Base-by-base conservation (phyloP, 2,797 vertebrate species). In the Gambelia wislizenii region DNA sequence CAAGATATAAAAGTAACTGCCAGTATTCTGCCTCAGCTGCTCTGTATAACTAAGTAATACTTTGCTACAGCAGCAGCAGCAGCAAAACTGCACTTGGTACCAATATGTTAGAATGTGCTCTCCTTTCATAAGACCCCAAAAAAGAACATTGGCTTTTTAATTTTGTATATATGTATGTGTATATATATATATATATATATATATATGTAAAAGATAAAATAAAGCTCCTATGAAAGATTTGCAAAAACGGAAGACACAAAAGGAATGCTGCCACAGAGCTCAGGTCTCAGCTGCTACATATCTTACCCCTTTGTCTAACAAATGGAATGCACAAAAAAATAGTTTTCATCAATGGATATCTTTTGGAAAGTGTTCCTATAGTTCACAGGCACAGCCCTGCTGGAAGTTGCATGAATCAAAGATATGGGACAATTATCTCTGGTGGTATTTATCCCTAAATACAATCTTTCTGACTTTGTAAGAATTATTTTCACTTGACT, bases 391-490 rank as follows among this genome's bases (percentile, higher is more conserved):
- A 14, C 0, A 0, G 36, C 2, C 36, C 49, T 89, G 79, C 85
- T 81, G 87, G 84, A 89, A 0, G 67, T 47, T 59, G 81, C 77
- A 92, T 88, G 87, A 91, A 91, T 94, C 93, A 83, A 94, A 42
- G 83, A 80, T 91, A 92, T 64, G 64, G 90, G 94, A 91, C 85
- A 91, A 94, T 91, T 91, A 92, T 83, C 90, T 90, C 88, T 84
- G 84, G 80, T 78, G 69, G 52, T 92, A 77, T 89, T 90, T 88
- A 30, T 92, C 84, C 80, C 89, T 88, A 91, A 90, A 75, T 89
- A 89, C 33, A 92, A 90, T 87, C 67, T 1, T 0, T 80, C 47
- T 33, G 84, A 86, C 22, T 89, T 88, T 27, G 18, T 72, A 87
- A 83, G 56, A 92, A 85, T 91, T 30, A 7, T 20, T 87, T 67